phyloP scores from a whole-genome alignment of 2,888 invertebrate genomes.

The Macrosiphum euphorbiae region DNA sequence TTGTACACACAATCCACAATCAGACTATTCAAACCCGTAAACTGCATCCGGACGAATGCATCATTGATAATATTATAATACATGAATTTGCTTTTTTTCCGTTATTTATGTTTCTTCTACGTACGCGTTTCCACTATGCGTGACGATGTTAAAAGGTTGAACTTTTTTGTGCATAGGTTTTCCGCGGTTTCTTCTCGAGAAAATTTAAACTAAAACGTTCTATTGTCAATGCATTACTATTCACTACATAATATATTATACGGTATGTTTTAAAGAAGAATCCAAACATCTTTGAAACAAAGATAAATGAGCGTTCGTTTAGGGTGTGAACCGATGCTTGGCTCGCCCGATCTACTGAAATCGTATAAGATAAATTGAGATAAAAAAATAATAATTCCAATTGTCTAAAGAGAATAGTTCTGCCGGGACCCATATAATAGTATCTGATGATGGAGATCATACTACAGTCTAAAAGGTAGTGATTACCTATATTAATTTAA shows the following conservation, averaged over 20 bases:
- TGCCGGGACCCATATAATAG: neutral
- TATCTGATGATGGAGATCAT: neutral
- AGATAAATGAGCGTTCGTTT: neutral
- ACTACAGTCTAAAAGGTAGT: neutral
- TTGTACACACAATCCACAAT: neutral
- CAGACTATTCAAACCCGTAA: neutral
- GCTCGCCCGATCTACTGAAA: neutral
- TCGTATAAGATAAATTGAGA: neutral
- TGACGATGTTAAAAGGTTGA: neutral
- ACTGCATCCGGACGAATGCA: neutral
- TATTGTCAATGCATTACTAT: neutral
- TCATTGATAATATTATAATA: constrained; percentile 34
- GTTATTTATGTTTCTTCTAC: neutral
- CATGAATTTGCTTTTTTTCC: neutral
- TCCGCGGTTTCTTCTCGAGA: neutral
- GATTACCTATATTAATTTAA: neutral
- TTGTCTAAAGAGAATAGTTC: neutral
- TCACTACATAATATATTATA: neutral
- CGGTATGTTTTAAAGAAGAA: neutral
- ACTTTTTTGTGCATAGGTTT: neutral
- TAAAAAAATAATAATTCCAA: neutral
- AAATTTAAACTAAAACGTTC: neutral
- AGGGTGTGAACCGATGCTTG: neutral
- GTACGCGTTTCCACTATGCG: neutral
- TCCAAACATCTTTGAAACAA: neutral